These are phyloP conservation scores for Leguminivora glycinivorella DNA, from an alignment of 1,140 invertebrate genomes.

Conservation along the genomic window DNA sequence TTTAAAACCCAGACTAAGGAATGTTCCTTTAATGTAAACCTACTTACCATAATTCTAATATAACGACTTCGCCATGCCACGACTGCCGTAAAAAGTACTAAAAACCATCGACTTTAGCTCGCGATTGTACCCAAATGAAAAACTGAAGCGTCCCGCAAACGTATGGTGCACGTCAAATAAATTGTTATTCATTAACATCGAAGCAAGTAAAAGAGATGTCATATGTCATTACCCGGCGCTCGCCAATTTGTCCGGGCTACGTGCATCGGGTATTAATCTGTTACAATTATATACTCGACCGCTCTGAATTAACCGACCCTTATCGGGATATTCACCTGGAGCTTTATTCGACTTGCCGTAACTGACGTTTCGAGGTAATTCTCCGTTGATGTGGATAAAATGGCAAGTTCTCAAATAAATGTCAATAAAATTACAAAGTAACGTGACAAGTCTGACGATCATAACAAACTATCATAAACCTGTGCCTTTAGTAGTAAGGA, in stretches of 20 bases:
- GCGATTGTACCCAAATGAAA: neutral
- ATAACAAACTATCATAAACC: too few relatives aligned
- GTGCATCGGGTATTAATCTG: slow-evolving; percentile 68
- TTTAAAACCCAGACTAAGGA: neutral
- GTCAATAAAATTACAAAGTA: too few relatives aligned
- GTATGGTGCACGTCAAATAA: slow-evolving; percentile 30
- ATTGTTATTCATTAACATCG: slow-evolving; percentile 35
- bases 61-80: neutral
- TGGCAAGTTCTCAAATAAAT: too few relatives aligned
- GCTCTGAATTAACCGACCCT: slow-evolving; percentile 38
- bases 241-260: slow-evolving; percentile 65
- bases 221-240: slow-evolving; percentile 51
- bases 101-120: slow-evolving; percentile 34
- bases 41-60: neutral
- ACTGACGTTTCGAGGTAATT: too few relatives aligned
- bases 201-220: slow-evolving; percentile 53
- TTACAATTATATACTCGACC: slow-evolving; percentile 56
- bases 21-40: neutral
- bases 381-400: too few relatives aligned
- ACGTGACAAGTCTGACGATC: too few relatives aligned
- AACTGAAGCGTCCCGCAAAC: slow-evolving; percentile 18
- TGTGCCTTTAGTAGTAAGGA: too few relatives aligned
- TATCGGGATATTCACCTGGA: slow-evolving; percentile 60
- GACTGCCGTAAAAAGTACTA: slow-evolving; percentile 2
- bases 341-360: too few relatives aligned